Base-by-base conservation (phyloP, 2,888 invertebrate species). In the Phengaris alcon region DNA sequence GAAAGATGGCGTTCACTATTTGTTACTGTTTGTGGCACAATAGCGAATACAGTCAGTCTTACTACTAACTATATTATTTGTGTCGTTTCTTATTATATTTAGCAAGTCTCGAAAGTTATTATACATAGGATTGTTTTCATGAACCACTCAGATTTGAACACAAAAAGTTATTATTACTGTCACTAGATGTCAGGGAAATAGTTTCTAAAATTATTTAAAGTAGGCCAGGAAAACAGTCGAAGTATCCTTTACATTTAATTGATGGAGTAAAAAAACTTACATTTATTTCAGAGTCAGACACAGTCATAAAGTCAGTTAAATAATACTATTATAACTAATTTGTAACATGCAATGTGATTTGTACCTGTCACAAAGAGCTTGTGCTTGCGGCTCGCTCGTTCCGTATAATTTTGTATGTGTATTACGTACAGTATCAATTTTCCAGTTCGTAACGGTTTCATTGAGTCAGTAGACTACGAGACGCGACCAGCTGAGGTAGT, bases 351-450 rank as follows among this genome's bases (percentile, higher is more conserved):
- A 15, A 12, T 9, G 35, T 35, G 10, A 22, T 9, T 44, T 35
- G 44, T 64, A 13, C 64, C 64, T 64, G 64, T 64, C 64, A 12
- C 44, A 15, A 35, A 12, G 59, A 59, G 59, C 59, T 22, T 7
- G 22, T 22, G 59, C 22, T 64, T 12, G 64, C 13, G 64, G 12
- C 55, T 55, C 68, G 22, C 22, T 73, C 54, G 46, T 59, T 69
- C 74, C 76, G 70, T 74, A 46, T 68, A 64, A 68, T 15, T 13
- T 22, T 22, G 70, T 15, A 48, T 48, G 12, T n/a, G 69, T 22
- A 52, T 35, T 12, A 48, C 52, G 10, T 52, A 52, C 52, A 12
- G 12, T 52, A 4, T 52, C 52, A 10, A 9, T 52, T 12, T 52
- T 10, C 52, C 52, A 10, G 52, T 52, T 52, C 52, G 35, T 4